These are phyloP conservation scores for Sinocyclocheilus maitianheensis DNA, from an alignment of 2,113 vertebrate species.

Conservation along the genomic window DNA sequence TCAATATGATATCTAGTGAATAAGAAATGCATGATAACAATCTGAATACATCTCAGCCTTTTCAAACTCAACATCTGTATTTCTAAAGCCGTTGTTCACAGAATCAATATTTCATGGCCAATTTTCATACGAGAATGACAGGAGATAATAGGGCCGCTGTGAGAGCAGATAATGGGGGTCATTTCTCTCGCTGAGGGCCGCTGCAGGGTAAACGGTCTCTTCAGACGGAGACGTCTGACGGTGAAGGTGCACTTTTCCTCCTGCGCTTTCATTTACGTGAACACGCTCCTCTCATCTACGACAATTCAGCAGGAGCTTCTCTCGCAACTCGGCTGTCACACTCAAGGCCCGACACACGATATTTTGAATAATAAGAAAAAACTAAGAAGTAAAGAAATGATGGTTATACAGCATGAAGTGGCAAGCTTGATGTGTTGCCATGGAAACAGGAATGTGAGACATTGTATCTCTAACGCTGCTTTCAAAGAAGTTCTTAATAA, in stretches of 20 bases:
- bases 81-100: neutral
- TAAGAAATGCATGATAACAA: neutral
- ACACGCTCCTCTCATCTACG: no score
- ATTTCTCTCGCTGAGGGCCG: neutral
- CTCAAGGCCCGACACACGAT: no score
- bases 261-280: neutral
- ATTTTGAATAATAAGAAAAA: no score
- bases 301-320: no score
- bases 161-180: neutral
- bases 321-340: no score
- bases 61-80: neutral
- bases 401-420: no score
- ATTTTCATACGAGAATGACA: neutral
- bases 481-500: no score
- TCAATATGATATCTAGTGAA: neutral
- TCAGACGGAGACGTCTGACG: neutral
- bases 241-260: neutral
- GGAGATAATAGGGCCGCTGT: neutral
- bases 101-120: constrained; percentile 28
- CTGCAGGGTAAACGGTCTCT: neutral
- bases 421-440: no score
- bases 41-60: neutral
- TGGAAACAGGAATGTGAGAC: no score
- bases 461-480: no score
- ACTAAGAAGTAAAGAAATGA: no score